A percentile compares a stretch with the other conserved stretches of the same genome.
Evolutionary conservation across 2,797 vertebrate genomes (phyloP).

Genomic region (Tragelaphus eurycerus): DNA sequence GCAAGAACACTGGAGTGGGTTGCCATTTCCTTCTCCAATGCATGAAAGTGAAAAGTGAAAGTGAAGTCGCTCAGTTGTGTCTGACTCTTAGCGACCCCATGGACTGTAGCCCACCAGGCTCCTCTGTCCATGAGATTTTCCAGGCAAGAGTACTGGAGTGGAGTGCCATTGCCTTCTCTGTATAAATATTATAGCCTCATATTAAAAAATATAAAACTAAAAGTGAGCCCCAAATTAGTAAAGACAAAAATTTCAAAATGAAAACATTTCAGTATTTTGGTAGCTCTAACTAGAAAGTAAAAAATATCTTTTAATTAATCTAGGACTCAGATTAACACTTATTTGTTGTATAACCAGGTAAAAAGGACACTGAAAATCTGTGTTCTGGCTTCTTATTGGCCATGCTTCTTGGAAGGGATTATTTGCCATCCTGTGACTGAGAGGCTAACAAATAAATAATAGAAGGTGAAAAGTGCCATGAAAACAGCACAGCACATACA

Average conservation of each 20-base stretch:
- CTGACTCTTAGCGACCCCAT: too few relatives aligned
- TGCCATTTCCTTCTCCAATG: too few relatives aligned
- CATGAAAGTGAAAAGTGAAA: too few relatives aligned
- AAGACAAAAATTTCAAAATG: background rate
- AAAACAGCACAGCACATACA: background rate
- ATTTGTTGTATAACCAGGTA: background rate
- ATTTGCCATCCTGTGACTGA: background rate
- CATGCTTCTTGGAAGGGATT: background rate
- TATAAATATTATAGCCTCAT: background rate
- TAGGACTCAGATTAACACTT: background rate
- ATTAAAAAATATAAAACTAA: conserved; percentile 5
- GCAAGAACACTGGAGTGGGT: too few relatives aligned
- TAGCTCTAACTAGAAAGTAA: background rate
- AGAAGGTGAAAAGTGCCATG: background rate
- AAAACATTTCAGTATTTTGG: background rate
- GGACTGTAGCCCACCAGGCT: too few relatives aligned
- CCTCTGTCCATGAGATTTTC: too few relatives aligned
- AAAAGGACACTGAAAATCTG: background rate
- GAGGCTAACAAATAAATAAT: background rate
- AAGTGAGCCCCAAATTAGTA: background rate
- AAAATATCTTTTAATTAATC: conserved; percentile 11
- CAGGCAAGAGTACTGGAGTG: too few relatives aligned
- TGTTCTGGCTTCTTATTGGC: background rate
- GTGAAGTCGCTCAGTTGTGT: too few relatives aligned
- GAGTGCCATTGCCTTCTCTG: too few relatives aligned